Conservation (phyloP, 2,888 invertebrate genomes). For the Pyrocoelia pectoralis region DNA sequence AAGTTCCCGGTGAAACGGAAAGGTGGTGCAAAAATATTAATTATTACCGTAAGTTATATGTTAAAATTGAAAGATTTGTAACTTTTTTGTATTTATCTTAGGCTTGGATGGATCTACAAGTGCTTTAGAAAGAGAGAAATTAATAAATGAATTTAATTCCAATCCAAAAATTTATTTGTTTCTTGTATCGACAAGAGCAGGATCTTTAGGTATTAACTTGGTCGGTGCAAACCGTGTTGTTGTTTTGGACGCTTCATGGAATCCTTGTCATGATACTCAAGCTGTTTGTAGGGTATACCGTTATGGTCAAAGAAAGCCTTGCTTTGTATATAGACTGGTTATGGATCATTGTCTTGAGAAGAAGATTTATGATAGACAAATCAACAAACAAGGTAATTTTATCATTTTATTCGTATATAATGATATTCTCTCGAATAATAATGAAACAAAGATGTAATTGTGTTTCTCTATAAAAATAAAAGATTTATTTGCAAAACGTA, state of each 20-base stretch:
- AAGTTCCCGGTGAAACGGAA: slow-evolving; percentile 72
- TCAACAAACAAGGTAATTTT: slow-evolving; percentile 92
- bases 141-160: slow-evolving; percentile 95
- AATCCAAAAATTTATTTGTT: slow-evolving; percentile 89
- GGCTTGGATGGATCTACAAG: slow-evolving; percentile 96
- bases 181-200: slow-evolving; percentile 95
- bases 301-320: slow-evolving; percentile 94
- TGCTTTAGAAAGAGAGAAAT: slow-evolving; percentile 91
- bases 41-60: slow-evolving; percentile 82
- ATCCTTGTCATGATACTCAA: slow-evolving; percentile 98
- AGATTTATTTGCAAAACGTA: too few relatives aligned
- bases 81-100: slow-evolving; percentile 54
- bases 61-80: neutral
- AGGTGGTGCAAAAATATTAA: slow-evolving; percentile 87
- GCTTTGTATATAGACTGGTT: slow-evolving; percentile 95
- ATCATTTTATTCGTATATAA: slow-evolving; percentile 60
- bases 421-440: too few relatives aligned
- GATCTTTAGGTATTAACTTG: slow-evolving; percentile 95
- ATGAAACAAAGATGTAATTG: too few relatives aligned
- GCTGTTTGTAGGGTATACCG: slow-evolving; percentile 96
- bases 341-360: slow-evolving; percentile 88
- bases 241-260: slow-evolving; percentile 99
- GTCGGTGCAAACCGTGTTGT: slow-evolving; percentile 97
- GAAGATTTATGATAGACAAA: slow-evolving; percentile 97
- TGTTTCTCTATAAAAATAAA: too few relatives aligned